A percentile compares a stretch with the other conserved stretches of the same genome.
Conservation (phyloP, 2,888 invertebrate genomes). For the Bellardia pandia region DNA sequence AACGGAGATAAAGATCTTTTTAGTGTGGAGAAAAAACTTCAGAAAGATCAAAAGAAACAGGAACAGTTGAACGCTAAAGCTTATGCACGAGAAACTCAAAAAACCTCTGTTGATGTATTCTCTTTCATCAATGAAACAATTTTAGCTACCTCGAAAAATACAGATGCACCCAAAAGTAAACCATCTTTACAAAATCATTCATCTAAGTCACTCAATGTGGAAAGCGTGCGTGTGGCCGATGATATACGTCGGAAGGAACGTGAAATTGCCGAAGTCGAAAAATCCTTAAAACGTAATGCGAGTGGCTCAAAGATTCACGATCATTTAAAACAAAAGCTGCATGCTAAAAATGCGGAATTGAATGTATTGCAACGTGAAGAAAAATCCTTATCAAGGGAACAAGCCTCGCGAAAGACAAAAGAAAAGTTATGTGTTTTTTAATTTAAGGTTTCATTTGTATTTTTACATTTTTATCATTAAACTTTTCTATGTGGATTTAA, state of each 20-base stretch:
- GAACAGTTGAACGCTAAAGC: slow-evolving; percentile 87
- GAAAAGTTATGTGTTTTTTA: slow-evolving; percentile 91
- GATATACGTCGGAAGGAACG: slow-evolving; percentile 88
- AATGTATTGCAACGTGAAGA: slow-evolving; percentile 87
- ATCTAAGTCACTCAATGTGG: slow-evolving; percentile 89
- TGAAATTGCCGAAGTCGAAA: slow-evolving; percentile 88
- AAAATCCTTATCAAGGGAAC: slow-evolving; percentile 88
- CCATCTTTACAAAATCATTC: slow-evolving; percentile 84
- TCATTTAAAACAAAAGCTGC: slow-evolving; percentile 86
- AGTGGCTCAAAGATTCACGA: slow-evolving; percentile 87
- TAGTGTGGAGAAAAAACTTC: slow-evolving; percentile 89
- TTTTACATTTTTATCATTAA: not conserved
- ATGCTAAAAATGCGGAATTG: slow-evolving; percentile 87
- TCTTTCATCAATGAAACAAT: slow-evolving; percentile 90
- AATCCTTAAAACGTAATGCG: slow-evolving; percentile 87
- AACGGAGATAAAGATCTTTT: slow-evolving; percentile 89
- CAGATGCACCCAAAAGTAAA: slow-evolving; percentile 36
- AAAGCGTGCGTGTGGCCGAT: slow-evolving; percentile 89
- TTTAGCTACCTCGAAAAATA: slow-evolving; percentile 66
- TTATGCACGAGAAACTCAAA: slow-evolving; percentile 86
- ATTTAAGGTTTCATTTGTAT: slow-evolving; percentile 1
- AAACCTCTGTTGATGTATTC: slow-evolving; percentile 88
- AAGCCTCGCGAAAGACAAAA: slow-evolving; percentile 89
- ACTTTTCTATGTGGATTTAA: slow-evolving; percentile 2
- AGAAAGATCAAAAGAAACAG: slow-evolving; percentile 87